A percentile compares a stretch with the other conserved stretches of the same genome.
These are phyloP conservation scores for Campylomormyrus tamandua DNA, from an alignment of 2,113 vertebrate species.

Conservation along the genomic window DNA sequence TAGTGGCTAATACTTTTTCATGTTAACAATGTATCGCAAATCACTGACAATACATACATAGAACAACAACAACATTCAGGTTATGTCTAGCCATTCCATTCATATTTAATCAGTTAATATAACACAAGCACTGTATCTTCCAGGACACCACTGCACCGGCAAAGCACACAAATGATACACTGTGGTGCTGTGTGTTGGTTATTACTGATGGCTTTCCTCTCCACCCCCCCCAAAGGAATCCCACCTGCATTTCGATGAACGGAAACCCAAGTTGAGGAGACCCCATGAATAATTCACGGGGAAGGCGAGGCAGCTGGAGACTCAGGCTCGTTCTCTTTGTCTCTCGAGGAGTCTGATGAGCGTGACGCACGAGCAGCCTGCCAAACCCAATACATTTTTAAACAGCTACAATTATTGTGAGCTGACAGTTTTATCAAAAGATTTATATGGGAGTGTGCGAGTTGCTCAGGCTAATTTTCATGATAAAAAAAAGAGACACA, in stretches of 20 bases:
- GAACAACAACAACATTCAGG: neutral
- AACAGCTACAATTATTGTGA: slow-evolving; percentile 24
- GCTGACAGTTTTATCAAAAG: slow-evolving; percentile 28
- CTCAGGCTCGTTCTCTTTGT: slow-evolving; percentile 26
- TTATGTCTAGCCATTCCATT: neutral
- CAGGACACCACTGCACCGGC: neutral
- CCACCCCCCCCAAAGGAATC: neutral
- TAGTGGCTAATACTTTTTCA: neutral
- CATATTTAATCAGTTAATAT: neutral
- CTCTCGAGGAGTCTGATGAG: slow-evolving; percentile 11
- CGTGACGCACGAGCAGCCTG: slow-evolving; percentile 15
- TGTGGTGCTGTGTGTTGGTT: neutral
- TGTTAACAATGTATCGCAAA: neutral
- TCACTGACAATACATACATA: neutral
- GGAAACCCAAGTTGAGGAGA: slow-evolving; percentile 26
- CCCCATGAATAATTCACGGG: slow-evolving; percentile 39
- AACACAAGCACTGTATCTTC: neutral
- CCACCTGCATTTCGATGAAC: slow-evolving; percentile 21
- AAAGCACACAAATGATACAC: neutral
- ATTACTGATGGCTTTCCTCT: neutral
- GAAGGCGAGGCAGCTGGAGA: slow-evolving; percentile 10
- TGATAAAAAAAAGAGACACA: slow-evolving; percentile 1
- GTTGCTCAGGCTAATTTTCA: slow-evolving; percentile 17
- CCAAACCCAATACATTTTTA: slow-evolving; percentile 37
- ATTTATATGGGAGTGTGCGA: slow-evolving; percentile 20